A percentile compares a stretch with the other conserved stretches of the same genome.
Conservation (phyloP, 2,113 vertebrate genomes). For the Pantherophis guttatus region DNA sequence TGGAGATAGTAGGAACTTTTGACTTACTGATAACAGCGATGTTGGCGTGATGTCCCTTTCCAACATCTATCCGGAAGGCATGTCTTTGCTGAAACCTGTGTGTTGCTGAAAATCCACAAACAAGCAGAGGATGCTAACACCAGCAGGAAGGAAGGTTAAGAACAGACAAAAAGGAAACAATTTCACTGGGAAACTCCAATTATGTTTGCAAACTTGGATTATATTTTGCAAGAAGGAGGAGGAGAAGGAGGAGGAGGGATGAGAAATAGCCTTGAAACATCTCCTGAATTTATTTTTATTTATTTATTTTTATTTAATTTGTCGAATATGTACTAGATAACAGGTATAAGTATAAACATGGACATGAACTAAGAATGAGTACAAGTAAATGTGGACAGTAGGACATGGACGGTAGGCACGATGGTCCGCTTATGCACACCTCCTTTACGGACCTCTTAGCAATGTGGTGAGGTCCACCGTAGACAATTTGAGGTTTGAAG, state of each 20-base stretch:
- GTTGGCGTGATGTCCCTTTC: constrained; percentile 3
- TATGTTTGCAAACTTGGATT: not conserved
- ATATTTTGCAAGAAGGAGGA: not conserved
- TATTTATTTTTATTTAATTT: too few species aligned
- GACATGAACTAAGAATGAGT: too few species aligned
- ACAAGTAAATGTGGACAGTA: too few species aligned
- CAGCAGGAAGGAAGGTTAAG: constrained; percentile 40
- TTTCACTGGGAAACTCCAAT: not conserved
- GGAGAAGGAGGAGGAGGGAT: not conserved
- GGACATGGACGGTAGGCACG: too few species aligned
- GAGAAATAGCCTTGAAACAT: not conserved
- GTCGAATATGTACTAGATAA: too few species aligned
- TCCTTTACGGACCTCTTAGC: too few species aligned
- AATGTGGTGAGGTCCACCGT: too few species aligned
- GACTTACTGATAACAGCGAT: not conserved
- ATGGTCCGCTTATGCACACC: too few species aligned
- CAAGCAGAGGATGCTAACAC: not conserved
- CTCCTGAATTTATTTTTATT: not conserved
- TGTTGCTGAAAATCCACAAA: not conserved
- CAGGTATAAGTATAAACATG: too few species aligned
- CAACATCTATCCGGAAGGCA: not conserved
- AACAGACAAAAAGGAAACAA: constrained; percentile 26
- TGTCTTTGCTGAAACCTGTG: constrained; percentile 25
- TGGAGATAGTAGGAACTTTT: not conserved
- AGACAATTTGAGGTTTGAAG: too few species aligned